Conservation (phyloP, 2,797 vertebrate species). For the Ctenochaetus hawaiiensis region DNA sequence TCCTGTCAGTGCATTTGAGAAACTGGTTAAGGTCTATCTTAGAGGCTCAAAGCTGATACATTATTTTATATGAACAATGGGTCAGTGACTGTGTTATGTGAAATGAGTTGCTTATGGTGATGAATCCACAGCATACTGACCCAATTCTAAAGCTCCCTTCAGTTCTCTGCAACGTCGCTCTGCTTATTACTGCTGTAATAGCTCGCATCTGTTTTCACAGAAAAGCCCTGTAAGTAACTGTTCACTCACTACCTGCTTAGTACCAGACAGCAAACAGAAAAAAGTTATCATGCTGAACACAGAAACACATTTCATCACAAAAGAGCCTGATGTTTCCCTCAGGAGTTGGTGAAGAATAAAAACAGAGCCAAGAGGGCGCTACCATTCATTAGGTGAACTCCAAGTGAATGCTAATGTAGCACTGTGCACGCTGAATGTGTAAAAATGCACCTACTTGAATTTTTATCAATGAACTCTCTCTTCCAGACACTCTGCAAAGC, state of each 20-base stretch:
- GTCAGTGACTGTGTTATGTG: neutral
- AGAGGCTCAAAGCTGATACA: neutral
- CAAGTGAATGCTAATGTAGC: neutral
- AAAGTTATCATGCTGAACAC: neutral
- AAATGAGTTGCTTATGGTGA: neutral
- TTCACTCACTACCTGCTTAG: neutral
- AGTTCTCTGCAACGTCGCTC: neutral
- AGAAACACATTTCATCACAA: neutral
- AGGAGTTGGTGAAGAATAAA: neutral
- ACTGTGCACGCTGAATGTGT: neutral
- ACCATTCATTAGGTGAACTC: neutral
- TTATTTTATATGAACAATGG: neutral
- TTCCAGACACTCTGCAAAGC: neutral
- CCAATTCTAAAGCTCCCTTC: neutral
- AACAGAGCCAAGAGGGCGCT: neutral
- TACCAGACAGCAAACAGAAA: neutral
- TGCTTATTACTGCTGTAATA: neutral
- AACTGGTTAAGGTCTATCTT: too few relatives aligned
- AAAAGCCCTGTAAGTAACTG: neutral
- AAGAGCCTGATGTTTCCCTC: neutral
- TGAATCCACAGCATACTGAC: neutral
- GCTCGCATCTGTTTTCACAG: neutral
- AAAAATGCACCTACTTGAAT: neutral
- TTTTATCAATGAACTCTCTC: neutral
- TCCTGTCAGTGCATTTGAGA: slow-evolving; percentile 10